Conservation (phyloP, 2,113 vertebrate genomes). For the Sprattus sprattus region DNA sequence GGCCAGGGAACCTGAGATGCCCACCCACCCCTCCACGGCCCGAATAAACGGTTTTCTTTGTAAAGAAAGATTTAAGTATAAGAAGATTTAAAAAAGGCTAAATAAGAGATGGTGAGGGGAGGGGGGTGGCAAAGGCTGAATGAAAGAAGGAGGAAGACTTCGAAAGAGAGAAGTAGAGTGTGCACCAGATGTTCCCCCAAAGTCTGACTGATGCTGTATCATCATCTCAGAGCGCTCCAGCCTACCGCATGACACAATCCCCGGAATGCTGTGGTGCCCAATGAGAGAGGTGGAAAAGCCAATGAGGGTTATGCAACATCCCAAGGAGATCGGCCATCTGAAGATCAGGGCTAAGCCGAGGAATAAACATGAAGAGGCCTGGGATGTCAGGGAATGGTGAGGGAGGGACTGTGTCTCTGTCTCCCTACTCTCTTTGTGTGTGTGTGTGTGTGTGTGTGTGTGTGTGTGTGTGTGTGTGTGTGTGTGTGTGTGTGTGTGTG, state of each 20-base stretch:
- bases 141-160: background rate
- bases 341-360: background rate
- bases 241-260: slow-evolving; percentile 18
- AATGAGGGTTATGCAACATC: background rate
- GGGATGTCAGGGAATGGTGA: background rate
- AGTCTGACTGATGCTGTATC: slow-evolving; percentile 17
- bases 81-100: background rate
- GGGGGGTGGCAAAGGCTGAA: background rate
- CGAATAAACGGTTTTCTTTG: slow-evolving; percentile 52
- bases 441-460: background rate
- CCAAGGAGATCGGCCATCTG: background rate
- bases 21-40: slow-evolving; percentile 27
- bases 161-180: background rate
- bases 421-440: background rate
- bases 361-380: background rate
- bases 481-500: background rate
- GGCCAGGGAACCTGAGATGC: background rate
- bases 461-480: slow-evolving; percentile 2
- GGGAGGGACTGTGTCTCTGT: background rate
- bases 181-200: slow-evolving; percentile 31
- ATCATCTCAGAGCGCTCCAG: slow-evolving; percentile 20
- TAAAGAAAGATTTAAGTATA: too few relatives aligned
- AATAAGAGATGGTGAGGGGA: background rate
- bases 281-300: slow-evolving; percentile 12
- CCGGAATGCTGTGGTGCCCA: background rate